Evolutionary conservation across 1,140 invertebrate species (phyloP).

Genomic region (Aphidius gifuensis): DNA sequence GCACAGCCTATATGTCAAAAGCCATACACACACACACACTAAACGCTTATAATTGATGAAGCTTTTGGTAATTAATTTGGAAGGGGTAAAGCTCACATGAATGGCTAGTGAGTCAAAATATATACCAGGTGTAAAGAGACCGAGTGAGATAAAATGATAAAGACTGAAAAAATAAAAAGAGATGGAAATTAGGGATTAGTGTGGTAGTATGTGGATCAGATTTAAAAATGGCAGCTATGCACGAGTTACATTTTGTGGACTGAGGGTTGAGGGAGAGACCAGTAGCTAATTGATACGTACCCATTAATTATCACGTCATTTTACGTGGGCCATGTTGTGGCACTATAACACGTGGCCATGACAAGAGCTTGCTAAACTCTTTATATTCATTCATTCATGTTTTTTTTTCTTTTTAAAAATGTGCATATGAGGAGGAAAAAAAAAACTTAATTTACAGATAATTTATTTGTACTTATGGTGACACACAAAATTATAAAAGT

Average conservation of each 20-base stretch:
- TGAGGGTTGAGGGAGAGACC: constrained; percentile 33
- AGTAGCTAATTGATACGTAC: constrained; percentile 51
- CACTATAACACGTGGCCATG: constrained; percentile 44
- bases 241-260: neutral
- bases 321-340: constrained; percentile 45
- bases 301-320: constrained; percentile 57
- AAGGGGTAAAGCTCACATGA: constrained; percentile 17
- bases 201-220: no score
- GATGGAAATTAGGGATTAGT: no score
- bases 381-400: constrained; percentile 14
- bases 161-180: neutral
- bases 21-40: constrained; percentile 36
- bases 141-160: constrained; percentile 9
- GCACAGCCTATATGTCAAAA: constrained; percentile 52
- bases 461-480: no score
- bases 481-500: no score
- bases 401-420: neutral
- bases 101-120: constrained; percentile 33
- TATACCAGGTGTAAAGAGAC: constrained; percentile 30
- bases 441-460: neutral
- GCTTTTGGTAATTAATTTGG: constrained; percentile 52
- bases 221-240: no score
- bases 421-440: constrained; percentile 11
- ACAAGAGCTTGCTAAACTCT: constrained; percentile 35
- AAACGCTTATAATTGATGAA: constrained; percentile 49